phyloP scores from a whole-genome alignment of 2,888 invertebrate genomes.

The Epinotia bilunana region DNA sequence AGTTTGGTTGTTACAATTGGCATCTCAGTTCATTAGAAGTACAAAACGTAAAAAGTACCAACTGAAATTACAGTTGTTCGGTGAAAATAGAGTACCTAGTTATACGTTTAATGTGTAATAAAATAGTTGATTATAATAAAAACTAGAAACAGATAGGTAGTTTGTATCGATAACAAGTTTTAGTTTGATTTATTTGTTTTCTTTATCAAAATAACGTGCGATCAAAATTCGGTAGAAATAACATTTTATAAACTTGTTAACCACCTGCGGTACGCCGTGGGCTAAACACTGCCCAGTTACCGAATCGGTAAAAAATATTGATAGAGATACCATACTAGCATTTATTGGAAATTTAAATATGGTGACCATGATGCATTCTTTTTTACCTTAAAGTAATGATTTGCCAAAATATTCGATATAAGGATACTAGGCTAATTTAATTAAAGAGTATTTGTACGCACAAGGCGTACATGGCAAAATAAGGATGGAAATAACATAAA shows the following conservation, averaged over 20 bases:
- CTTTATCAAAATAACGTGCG: neutral
- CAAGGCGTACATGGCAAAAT: too few relatives aligned
- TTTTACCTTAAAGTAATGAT: neutral
- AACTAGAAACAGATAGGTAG: too few relatives aligned
- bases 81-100: neutral
- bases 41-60: neutral
- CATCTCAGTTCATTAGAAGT: neutral
- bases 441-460: too few relatives aligned
- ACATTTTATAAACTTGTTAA: slow-evolving; percentile 33
- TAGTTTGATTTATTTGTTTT: too few relatives aligned
- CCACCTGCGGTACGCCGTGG: slow-evolving; percentile 37
- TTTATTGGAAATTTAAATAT: slow-evolving; percentile 31
- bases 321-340: slow-evolving; percentile 42
- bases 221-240: slow-evolving; percentile 27
- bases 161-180: too few relatives aligned
- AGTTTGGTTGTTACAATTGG: too few relatives aligned
- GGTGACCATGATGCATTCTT: slow-evolving; percentile 36
- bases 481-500: too few relatives aligned
- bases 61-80: neutral
- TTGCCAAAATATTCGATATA: too few relatives aligned
- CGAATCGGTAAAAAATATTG: slow-evolving; percentile 43
- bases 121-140: too few relatives aligned
- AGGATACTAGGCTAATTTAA: too few relatives aligned
- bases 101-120: neutral
- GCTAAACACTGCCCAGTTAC: slow-evolving; percentile 29